Base-by-base conservation (phyloP, 2,888 invertebrate genomes). In the Caenorhabditis drosophilae region DNA sequence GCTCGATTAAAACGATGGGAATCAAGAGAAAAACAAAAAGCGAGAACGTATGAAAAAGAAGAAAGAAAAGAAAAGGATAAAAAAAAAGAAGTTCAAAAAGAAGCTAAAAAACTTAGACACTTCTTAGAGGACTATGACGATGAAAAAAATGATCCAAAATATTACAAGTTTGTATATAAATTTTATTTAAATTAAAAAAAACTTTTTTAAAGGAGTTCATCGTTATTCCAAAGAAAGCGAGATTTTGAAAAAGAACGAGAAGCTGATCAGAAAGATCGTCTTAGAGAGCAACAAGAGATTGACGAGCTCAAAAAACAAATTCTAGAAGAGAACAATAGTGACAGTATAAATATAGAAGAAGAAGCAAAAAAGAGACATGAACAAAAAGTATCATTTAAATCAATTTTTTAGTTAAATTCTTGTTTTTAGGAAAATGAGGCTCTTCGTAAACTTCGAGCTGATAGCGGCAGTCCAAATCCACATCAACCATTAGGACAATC, bases 101-200 rank as follows among this genome's bases (percentile, higher is more conserved):
- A 98, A 86, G 95, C 94, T 0, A 92, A 92, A 86, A 88, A 92
- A 41, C 88, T 98, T 53, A 93, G 94, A 85, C 93, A 96, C 87
- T 99, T 99, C 85, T 88, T 98, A 2, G 98, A 98, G 86, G 97
- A 98, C 85, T 99, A 99, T 84, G 96, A 97, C 83, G 98, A 98
- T 85, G 95, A 96, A 85, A 88, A 94, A 51, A 95, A 97, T 85
- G 98, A 98, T 85, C 89, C 91, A 47, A 96, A 96, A 87, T 98
- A 92, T 87, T 98, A 96, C 87, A 93, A 92, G n/a, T n/a, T n/a
- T n/a, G n/a, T n/a, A n/a, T n/a, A n/a, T n/a, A n/a, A n/a, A n/a
- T n/a, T n/a, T n/a, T n/a, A n/a, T n/a, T n/a, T n/a, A n/a, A n/a
- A n/a, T n/a, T n/a, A n/a, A n/a, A n/a, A n/a, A n/a, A n/a, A n/a